Evolutionary conservation across 2,888 invertebrate species (phyloP).

Genomic region (Caenorhabditis plicata): DNA sequence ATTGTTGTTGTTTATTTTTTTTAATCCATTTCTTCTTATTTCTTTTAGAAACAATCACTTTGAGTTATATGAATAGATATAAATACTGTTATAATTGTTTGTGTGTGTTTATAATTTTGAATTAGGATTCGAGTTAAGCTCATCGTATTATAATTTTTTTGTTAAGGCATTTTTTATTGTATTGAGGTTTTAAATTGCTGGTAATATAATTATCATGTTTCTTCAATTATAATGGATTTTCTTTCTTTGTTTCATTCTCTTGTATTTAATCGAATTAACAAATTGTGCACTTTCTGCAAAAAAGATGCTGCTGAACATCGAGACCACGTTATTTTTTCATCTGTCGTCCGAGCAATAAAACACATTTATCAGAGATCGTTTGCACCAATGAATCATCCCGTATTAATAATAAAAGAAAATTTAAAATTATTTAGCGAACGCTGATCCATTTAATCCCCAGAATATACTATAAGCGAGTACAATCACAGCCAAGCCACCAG

Average conservation of each 20-base stretch:
- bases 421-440: conserved; percentile 29
- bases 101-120: too few relatives aligned
- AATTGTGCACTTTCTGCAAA: conserved; percentile 6
- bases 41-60: conserved; percentile 1
- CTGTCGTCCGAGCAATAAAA: too few relatives aligned
- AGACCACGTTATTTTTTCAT: not conserved
- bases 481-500: conserved; percentile 46
- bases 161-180: too few relatives aligned
- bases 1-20: not conserved
- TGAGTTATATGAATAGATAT: conserved; percentile 16
- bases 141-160: too few relatives aligned
- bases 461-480: conserved; percentile 49
- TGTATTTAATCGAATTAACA: conserved; percentile 1
- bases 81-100: too few relatives aligned
- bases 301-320: not conserved
- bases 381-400: too few relatives aligned
- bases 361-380: too few relatives aligned
- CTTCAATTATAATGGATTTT: too few relatives aligned
- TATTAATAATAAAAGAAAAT: not conserved
- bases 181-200: too few relatives aligned
- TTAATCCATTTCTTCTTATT: not conserved
- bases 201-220: too few relatives aligned
- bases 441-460: conserved; percentile 51
- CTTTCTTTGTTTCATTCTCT: too few relatives aligned
- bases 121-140: too few relatives aligned